Conservation (phyloP, 1,140 invertebrate genomes). For the Drosophila repleta region DNA sequence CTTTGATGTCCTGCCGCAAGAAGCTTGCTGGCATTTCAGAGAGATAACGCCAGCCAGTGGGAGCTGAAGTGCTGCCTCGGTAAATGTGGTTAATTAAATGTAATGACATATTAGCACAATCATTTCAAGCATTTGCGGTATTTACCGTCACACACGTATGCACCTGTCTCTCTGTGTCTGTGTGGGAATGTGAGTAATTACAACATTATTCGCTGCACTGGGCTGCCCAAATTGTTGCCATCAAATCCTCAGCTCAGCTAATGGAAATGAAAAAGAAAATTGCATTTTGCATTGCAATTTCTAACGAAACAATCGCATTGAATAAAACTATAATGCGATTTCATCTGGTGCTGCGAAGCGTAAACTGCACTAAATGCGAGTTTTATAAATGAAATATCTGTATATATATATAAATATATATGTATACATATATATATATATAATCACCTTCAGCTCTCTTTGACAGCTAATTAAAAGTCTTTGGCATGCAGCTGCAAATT, state of each 20-base stretch:
- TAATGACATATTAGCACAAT: conserved; percentile 58
- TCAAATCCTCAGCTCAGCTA: conserved; percentile 17
- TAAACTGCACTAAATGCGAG: conserved; percentile 21
- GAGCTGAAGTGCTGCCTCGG: conserved; percentile 19
- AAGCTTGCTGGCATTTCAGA: conserved; percentile 1
- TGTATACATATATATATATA: neutral
- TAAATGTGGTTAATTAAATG: conserved; percentile 78
- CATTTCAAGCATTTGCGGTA: conserved; percentile 51
- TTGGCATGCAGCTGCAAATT: conserved; percentile 37
- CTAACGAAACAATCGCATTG: conserved; percentile 34
- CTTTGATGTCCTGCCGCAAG: conserved; percentile 63
- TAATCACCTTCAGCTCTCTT: conserved; percentile 18
- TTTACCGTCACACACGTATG: neutral
- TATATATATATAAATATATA: neutral
- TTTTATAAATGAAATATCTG: neutral
- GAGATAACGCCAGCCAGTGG: neutral
- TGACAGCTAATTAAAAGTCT: conserved; percentile 51
- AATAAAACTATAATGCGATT: conserved; percentile 5
- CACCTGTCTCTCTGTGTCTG: neutral
- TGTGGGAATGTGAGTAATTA: conserved; percentile 8
- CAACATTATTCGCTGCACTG: conserved; percentile 17
- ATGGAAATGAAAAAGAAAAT: conserved; percentile 59
- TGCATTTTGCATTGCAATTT: conserved; percentile 21
- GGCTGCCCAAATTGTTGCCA: conserved; percentile 8
- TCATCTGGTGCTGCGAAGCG: conserved; percentile 2